Percentiles rank a stretch among this genome's conserved stretches.
Evolutionary conservation across 2,888 invertebrate genomes (phyloP).

Genomic region (Pterostichus madidus): DNA sequence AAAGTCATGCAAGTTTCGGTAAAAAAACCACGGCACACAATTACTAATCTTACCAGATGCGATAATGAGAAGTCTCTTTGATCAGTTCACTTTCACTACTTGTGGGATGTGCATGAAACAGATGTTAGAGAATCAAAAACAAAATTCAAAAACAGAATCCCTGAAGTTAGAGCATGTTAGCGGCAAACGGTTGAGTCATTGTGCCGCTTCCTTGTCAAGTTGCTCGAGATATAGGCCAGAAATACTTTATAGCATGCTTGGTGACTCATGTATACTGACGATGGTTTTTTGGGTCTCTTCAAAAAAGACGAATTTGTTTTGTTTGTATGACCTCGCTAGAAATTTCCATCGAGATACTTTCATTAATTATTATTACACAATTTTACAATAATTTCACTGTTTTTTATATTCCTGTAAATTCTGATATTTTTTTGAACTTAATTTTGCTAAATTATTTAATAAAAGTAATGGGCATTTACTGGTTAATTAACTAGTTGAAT

Average conservation of each 20-base stretch:
- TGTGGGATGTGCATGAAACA: conserved; percentile 59
- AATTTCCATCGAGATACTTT: conserved; percentile 34
- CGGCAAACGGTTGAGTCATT: conserved; percentile 57
- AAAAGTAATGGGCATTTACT: too few species aligned
- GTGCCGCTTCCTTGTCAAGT: conserved; percentile 64
- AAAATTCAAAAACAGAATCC: conserved; percentile 60
- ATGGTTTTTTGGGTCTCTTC: conserved; percentile 61
- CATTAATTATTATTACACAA: background rate
- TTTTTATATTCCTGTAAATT: too few species aligned
- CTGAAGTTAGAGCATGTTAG: conserved; percentile 5
- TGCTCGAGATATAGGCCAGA: conserved; percentile 57
- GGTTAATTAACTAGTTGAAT: too few species aligned
- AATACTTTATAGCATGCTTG: conserved; percentile 65
- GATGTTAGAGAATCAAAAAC: conserved; percentile 61
- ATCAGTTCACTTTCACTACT: conserved; percentile 63
- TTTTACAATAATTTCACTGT: too few species aligned
- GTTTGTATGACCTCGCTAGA: conserved; percentile 59
- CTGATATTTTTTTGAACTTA: too few species aligned
- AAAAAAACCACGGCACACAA: background rate
- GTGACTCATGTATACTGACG: conserved; percentile 64
- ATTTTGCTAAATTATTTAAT: too few species aligned
- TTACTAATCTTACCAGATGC: conserved; percentile 10
- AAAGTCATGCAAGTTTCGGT: too few species aligned
- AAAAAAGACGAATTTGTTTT: conserved; percentile 64
- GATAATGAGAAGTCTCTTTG: conserved; percentile 27